phyloP scores from a whole-genome alignment of 1,140 invertebrate species.

The Pissodes strobi region DNA sequence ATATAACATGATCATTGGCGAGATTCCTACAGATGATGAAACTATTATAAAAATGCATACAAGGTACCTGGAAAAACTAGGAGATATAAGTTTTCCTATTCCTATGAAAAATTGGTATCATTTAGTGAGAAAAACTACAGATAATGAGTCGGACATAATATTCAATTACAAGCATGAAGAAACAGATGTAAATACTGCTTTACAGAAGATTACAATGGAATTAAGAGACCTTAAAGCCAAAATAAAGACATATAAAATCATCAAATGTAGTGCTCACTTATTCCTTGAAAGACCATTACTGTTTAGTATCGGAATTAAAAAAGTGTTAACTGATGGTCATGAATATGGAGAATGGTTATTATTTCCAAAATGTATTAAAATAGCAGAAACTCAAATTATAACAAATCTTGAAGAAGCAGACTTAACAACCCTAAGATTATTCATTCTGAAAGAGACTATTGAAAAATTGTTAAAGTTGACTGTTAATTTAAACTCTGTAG shows the following conservation, averaged over 20 bases:
- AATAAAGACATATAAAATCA: constrained; percentile 37
- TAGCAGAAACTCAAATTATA: not conserved
- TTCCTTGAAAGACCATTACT: constrained; percentile 36
- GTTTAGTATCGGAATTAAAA: constrained; percentile 34
- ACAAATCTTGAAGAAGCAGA: constrained; percentile 13
- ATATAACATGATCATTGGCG: constrained; percentile 36
- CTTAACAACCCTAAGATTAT: constrained; percentile 42
- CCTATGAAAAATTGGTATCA: constrained; percentile 42
- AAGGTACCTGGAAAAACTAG: constrained; percentile 43
- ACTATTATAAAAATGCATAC: constrained; percentile 46
- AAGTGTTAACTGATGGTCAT: constrained; percentile 23
- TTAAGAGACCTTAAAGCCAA: constrained; percentile 32
- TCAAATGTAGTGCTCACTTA: constrained; percentile 38
- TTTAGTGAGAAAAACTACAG: constrained; percentile 23
- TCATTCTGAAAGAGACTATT: constrained; percentile 30
- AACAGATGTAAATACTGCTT: constrained; percentile 13
- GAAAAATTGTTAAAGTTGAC: constrained; percentile 35
- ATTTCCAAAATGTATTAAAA: constrained; percentile 20
- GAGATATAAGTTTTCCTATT: constrained; percentile 51
- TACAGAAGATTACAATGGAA: constrained; percentile 19
- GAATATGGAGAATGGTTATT: constrained; percentile 32
- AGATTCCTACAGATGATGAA: constrained; percentile 22
- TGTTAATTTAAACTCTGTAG: constrained; percentile 4
- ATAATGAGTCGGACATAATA: constrained; percentile 23
- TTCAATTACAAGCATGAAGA: constrained; percentile 31